A percentile compares a stretch with the other conserved stretches of the same genome.
Evolutionary conservation across 2,113 vertebrate species (phyloP).

Genomic region (Nothoprocta pentlandii): DNA sequence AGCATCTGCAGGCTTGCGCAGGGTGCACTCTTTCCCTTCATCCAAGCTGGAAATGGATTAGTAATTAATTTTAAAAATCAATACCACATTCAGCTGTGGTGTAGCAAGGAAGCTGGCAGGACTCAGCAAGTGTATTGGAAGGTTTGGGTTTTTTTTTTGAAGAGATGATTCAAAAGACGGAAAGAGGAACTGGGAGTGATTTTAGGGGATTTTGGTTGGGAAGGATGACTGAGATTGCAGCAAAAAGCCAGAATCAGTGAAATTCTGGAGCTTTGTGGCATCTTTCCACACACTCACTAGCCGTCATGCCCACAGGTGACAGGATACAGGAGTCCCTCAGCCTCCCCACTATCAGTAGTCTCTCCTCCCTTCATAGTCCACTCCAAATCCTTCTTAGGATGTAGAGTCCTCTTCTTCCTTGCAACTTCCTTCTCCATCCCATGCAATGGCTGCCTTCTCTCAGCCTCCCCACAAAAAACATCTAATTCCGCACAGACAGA

Average conservation of each 20-base stretch:
- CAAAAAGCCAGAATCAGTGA: background rate
- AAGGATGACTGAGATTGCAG: background rate
- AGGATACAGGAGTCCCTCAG: background rate
- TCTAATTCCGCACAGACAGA: rapidly evolving
- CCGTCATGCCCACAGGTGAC: background rate
- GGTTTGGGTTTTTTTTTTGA: background rate
- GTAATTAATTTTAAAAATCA: background rate
- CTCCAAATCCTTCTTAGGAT: background rate
- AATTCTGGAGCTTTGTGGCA: background rate
- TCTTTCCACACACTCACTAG: background rate
- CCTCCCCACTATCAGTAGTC: background rate
- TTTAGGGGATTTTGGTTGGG: background rate
- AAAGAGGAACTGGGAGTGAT: background rate
- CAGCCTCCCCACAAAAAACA: background rate
- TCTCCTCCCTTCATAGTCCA: background rate
- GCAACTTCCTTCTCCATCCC: background rate
- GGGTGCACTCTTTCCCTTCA: too few relatives aligned
- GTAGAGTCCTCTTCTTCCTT: background rate
- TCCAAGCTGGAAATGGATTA: background rate
- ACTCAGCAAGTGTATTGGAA: background rate
- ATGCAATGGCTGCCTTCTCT: background rate
- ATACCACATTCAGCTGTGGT: background rate
- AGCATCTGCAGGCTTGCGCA: too few relatives aligned
- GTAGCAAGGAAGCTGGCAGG: background rate
- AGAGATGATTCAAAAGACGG: background rate